Evolutionary conservation across 2,113 vertebrate genomes (phyloP).

Genomic region (Salminus brasiliensis): DNA sequence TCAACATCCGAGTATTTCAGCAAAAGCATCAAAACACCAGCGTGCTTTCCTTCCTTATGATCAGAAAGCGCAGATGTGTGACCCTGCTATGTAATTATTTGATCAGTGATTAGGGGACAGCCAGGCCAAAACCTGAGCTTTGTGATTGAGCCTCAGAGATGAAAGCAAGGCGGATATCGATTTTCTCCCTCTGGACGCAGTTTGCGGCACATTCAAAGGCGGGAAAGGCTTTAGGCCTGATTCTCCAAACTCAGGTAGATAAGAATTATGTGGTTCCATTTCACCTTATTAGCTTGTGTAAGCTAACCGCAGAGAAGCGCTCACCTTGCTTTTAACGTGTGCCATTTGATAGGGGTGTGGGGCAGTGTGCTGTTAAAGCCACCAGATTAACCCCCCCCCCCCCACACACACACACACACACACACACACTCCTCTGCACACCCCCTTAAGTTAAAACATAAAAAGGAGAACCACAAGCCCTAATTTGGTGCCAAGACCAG

Average conservation of each 20-base stretch:
- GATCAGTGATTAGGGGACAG: constrained; percentile 9
- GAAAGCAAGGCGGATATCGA: constrained; percentile 38
- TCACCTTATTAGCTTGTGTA: constrained; percentile 57
- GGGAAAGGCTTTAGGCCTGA: constrained; percentile 44
- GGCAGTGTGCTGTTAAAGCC: constrained; percentile 18
- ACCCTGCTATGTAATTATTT: constrained; percentile 31
- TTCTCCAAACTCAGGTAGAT: constrained; percentile 52
- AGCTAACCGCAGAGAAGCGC: constrained; percentile 59
- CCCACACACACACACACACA: not conserved
- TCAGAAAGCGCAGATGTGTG: not conserved
- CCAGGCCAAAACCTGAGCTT: not conserved
- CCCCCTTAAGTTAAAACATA: constrained; percentile 23
- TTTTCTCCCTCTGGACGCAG: constrained; percentile 52
- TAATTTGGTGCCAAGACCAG: constrained; percentile 45
- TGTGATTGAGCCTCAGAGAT: not conserved
- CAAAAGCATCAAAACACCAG: not conserved
- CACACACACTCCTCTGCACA: no score
- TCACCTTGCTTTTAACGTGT: constrained; percentile 22
- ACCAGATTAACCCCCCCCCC: not conserved
- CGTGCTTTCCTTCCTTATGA: constrained; percentile 1
- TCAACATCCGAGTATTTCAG: not conserved
- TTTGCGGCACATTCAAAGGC: constrained; percentile 48
- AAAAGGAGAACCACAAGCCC: constrained; percentile 48
- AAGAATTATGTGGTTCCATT: constrained; percentile 60
- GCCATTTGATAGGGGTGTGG: not conserved